Conservation (phyloP, 2,113 vertebrate genomes). For the Urocolius indicus region DNA sequence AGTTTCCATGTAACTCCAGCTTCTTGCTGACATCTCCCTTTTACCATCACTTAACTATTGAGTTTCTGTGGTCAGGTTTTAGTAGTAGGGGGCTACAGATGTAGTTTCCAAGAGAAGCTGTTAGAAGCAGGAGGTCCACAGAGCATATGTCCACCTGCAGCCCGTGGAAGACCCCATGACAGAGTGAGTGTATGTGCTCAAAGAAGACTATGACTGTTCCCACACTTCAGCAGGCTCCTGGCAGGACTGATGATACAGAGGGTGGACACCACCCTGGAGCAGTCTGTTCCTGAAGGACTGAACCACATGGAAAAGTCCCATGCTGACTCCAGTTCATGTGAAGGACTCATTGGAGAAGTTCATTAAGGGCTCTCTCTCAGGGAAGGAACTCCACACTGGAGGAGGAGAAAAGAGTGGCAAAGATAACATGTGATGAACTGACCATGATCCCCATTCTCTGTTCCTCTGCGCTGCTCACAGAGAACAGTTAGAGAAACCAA, state of each 20-base stretch:
- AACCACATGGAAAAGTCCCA: not conserved
- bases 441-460: too few relatives aligned
- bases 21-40: rapidly evolving
- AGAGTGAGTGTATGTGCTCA: not conserved
- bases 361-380: not conserved
- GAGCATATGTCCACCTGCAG: too few relatives aligned
- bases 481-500: too few relatives aligned
- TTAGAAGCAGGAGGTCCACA: not conserved
- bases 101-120: not conserved
- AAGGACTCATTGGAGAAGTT: not conserved
- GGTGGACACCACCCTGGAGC: too few relatives aligned
- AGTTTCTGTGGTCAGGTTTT: not conserved
- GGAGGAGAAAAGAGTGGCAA: too few relatives aligned
- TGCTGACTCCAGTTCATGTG: not conserved
- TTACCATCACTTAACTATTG: rapidly evolving
- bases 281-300: not conserved
- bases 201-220: not conserved
- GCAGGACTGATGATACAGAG: not conserved
- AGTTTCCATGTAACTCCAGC: not conserved
- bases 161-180: too few relatives aligned
- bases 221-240: not conserved
- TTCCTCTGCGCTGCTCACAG: too few relatives aligned
- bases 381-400: not conserved
- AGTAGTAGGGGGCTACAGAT: not conserved
- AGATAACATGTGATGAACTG: too few relatives aligned